These are phyloP conservation scores for Pocillopora grandis DNA, from an alignment of 92 coral and sea anemone species.

Conservation along the genomic window DNA sequence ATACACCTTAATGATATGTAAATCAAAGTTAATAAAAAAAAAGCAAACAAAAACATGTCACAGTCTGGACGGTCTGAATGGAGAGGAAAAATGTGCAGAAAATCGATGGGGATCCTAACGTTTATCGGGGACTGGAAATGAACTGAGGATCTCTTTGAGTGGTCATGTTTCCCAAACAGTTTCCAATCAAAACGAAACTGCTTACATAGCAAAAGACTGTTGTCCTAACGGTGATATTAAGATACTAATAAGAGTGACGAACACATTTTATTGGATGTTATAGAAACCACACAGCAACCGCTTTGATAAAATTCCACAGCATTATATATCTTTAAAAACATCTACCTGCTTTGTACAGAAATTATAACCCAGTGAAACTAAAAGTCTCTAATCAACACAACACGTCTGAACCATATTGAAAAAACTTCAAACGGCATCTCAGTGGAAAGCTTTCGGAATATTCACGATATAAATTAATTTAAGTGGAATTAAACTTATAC, in stretches of 20 bases:
- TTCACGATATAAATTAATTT: not conserved
- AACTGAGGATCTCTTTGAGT: too few species aligned
- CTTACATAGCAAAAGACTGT: too few species aligned
- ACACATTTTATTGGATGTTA: not conserved
- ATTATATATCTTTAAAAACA: constrained; percentile 6
- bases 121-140: too few species aligned
- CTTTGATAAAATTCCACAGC: constrained; percentile 15
- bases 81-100: too few species aligned
- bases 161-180: too few species aligned
- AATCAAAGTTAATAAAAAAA: too few species aligned
- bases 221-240: too few species aligned
- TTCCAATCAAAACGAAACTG: too few species aligned
- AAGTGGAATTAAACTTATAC: not conserved
- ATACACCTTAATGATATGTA: too few species aligned
- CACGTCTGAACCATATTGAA: not conserved
- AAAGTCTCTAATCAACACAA: not conserved
- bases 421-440: too few species aligned
- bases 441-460: not conserved
- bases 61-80: not conserved
- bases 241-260: not conserved
- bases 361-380: not conserved
- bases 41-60: not conserved
- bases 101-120: too few species aligned
- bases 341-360: constrained; percentile 10
- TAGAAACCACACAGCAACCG: constrained; percentile 11